Conservation (phyloP, 2,888 invertebrate species). For the Fragum fragum region DNA sequence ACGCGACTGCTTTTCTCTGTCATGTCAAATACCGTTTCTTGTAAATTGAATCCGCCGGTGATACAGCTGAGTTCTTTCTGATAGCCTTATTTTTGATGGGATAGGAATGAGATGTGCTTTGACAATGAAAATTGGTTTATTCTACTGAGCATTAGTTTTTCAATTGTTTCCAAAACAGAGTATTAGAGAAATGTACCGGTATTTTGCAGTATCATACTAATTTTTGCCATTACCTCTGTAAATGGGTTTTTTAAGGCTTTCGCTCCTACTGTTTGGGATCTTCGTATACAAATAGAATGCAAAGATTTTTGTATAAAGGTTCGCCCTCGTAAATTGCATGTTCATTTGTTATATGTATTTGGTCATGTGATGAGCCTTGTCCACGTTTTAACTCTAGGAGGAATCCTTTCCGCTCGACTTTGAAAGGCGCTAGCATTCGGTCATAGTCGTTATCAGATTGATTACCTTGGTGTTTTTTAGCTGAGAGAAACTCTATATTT, state of each 20-base stretch:
- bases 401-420: background rate
- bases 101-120: background rate
- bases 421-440: background rate
- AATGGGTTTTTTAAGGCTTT: background rate
- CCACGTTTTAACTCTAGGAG: background rate
- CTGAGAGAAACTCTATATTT: no score
- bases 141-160: background rate
- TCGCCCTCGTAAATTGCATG: background rate
- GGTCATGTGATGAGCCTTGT: background rate
- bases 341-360: background rate
- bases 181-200: background rate
- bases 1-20: background rate
- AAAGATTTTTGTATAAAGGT: background rate
- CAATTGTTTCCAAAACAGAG: background rate
- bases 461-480: background rate
- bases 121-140: background rate
- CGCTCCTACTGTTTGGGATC: background rate
- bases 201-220: background rate
- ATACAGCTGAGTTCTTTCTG: conserved; percentile 7
- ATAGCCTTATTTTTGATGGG: background rate
- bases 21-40: background rate
- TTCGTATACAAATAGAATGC: background rate
- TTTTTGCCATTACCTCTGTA: background rate
- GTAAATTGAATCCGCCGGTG: background rate
- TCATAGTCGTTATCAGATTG: background rate